Conservation (phyloP, 2,113 vertebrate genomes). For the Tyrannus savana region DNA sequence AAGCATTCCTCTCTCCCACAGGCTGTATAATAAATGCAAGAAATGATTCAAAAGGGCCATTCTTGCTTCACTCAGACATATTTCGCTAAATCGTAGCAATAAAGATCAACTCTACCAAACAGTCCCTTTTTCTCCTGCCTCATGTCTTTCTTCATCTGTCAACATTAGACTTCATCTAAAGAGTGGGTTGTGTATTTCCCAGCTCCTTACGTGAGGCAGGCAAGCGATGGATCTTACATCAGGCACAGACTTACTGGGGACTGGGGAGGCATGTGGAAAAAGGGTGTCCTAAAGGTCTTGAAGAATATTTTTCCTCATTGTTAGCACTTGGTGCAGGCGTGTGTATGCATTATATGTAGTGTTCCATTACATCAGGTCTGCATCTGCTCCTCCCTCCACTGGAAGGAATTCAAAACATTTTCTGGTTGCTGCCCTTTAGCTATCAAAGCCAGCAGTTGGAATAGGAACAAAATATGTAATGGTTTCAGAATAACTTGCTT, state of each 20-base stretch:
- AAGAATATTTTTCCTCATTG: neutral
- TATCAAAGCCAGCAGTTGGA: constrained; percentile 2
- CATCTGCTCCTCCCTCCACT: neutral
- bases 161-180: neutral
- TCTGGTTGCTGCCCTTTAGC: constrained; percentile 21
- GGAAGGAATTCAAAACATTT: constrained; percentile 24
- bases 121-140: constrained; percentile 6
- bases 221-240: neutral
- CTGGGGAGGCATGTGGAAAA: neutral
- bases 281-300: neutral
- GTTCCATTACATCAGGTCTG: neutral
- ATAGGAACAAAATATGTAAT: neutral
- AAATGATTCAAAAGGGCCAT: constrained; percentile 51
- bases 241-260: neutral
- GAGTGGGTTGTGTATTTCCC: neutral
- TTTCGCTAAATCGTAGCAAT: constrained; percentile 32
- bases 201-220: neutral
- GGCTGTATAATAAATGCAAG: constrained; percentile 51
- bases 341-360: neutral
- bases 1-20: constrained; percentile 52
- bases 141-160: constrained; percentile 8
- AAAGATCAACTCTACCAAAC: constrained; percentile 36
- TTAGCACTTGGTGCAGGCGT: neutral
- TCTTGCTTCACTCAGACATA: constrained; percentile 49
- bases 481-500: constrained; percentile 11